These are phyloP conservation scores for Rafetus swinhoei DNA, from an alignment of 2,113 vertebrate species.

Conservation along the genomic window DNA sequence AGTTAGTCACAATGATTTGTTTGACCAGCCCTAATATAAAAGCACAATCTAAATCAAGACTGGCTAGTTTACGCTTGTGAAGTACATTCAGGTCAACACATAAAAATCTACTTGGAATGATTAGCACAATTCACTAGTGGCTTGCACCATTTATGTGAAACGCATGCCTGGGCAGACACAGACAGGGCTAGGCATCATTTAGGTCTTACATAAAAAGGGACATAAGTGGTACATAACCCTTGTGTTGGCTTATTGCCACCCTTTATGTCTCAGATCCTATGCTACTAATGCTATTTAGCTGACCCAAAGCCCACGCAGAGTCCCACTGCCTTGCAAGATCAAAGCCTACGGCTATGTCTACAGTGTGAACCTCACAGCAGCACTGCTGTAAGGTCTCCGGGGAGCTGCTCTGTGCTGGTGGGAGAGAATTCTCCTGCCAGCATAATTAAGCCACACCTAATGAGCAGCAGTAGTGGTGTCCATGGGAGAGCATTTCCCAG, in stretches of 20 bases:
- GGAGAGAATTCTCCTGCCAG: no score
- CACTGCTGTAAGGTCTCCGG: no score
- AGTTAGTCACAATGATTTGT: neutral
- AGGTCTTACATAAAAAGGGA: neutral
- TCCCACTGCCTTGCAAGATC: neutral
- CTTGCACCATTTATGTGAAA: neutral
- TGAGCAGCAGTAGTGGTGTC: no score
- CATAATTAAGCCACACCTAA: no score
- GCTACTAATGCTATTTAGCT: neutral
- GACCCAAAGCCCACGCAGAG: neutral
- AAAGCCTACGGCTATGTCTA: neutral
- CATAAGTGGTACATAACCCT: neutral
- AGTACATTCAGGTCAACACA: neutral
- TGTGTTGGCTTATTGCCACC: neutral
- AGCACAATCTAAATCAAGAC: neutral
- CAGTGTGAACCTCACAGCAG: no score
- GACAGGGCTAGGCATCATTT: neutral
- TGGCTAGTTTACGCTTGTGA: neutral
- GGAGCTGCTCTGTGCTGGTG: no score
- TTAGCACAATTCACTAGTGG: neutral
- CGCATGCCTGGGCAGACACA: neutral
- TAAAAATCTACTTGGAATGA: neutral
- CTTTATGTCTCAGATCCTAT: neutral
- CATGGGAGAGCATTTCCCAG: no score
- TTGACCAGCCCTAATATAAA: neutral